Conservation (phyloP, 2,888 invertebrate species). For the Amaurobius ferox region DNA sequence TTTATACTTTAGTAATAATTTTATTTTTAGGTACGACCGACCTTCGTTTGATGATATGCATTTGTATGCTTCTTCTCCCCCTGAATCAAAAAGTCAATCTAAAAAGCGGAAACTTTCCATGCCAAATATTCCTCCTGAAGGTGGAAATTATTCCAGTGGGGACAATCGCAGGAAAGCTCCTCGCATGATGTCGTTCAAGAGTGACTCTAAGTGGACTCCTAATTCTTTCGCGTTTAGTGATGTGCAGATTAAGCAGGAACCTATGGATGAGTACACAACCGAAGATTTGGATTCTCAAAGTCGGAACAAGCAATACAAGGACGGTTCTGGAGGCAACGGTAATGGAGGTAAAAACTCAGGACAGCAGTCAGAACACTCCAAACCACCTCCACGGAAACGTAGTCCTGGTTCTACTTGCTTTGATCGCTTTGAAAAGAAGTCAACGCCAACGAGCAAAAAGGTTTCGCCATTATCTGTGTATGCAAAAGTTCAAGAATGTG, state of each 20-base stretch:
- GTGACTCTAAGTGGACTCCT: constrained; percentile 62
- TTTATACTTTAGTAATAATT: too few species aligned
- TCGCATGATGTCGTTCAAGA: constrained; percentile 32
- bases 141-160: not conserved
- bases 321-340: constrained; percentile 21
- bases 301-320: constrained; percentile 2
- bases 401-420: constrained; percentile 58
- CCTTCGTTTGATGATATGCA: constrained; percentile 62
- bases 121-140: constrained; percentile 36
- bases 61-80: constrained; percentile 31
- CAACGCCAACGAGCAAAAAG: constrained; percentile 51
- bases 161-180: constrained; percentile 45
- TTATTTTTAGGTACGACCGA: constrained; percentile 45
- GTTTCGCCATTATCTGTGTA: constrained; percentile 63
- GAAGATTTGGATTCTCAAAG: constrained; percentile 11
- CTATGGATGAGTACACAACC: constrained; percentile 40
- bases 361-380: constrained; percentile 14
- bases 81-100: constrained; percentile 28
- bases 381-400: constrained; percentile 25
- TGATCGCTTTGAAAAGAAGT: constrained; percentile 61
- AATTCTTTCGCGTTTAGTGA: constrained; percentile 44
- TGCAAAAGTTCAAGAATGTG: constrained; percentile 52
- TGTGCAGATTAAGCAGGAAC: constrained; percentile 51
- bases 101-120: constrained; percentile 47
- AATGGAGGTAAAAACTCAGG: constrained; percentile 9